Evolutionary conservation across 53 echinoderm and acorn worm species (phyloP).

Genomic region (Echinarachnius parma): DNA sequence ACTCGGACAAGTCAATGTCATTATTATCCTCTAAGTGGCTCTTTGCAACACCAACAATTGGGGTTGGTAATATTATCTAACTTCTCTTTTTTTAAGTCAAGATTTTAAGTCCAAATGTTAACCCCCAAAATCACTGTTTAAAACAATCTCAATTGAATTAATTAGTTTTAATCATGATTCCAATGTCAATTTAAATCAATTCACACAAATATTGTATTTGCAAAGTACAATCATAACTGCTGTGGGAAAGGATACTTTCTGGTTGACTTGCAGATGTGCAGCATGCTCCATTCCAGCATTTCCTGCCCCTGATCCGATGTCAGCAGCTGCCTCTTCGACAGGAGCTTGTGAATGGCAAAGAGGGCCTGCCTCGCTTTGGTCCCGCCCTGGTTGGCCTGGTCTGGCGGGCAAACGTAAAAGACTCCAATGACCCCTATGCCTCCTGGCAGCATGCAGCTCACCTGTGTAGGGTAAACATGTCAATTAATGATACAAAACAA

Average conservation of each 20-base stretch:
- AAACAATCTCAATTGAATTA: too few relatives aligned
- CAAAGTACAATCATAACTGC: too few relatives aligned
- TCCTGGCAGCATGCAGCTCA: constrained; percentile 90
- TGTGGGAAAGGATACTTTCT: constrained; percentile 97
- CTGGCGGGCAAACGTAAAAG: constrained; percentile 56
- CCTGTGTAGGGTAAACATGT: constrained; percentile 39
- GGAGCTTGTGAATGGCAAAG: constrained; percentile 79
- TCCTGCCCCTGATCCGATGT: constrained; percentile 13
- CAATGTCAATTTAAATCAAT: too few relatives aligned
- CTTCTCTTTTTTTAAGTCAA: too few relatives aligned
- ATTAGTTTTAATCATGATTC: too few relatives aligned
- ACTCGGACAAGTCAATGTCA: too few relatives aligned
- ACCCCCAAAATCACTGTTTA: too few relatives aligned
- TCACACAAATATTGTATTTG: too few relatives aligned
- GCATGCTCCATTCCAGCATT: constrained; percentile 66
- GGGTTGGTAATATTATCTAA: too few relatives aligned
- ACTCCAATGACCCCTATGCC: constrained; percentile 82
- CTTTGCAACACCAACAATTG: too few relatives aligned
- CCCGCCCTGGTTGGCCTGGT: constrained; percentile 51
- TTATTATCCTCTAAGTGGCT: too few relatives aligned
- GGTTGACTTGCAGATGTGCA: constrained; percentile 71
- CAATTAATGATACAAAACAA: constrained; percentile 6
- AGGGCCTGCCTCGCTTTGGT: constrained; percentile 76
- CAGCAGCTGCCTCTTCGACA: constrained; percentile 59
- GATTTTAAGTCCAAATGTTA: too few relatives aligned